phyloP scores from a whole-genome alignment of 2,113 vertebrate species.

The Promerops cafer region DNA sequence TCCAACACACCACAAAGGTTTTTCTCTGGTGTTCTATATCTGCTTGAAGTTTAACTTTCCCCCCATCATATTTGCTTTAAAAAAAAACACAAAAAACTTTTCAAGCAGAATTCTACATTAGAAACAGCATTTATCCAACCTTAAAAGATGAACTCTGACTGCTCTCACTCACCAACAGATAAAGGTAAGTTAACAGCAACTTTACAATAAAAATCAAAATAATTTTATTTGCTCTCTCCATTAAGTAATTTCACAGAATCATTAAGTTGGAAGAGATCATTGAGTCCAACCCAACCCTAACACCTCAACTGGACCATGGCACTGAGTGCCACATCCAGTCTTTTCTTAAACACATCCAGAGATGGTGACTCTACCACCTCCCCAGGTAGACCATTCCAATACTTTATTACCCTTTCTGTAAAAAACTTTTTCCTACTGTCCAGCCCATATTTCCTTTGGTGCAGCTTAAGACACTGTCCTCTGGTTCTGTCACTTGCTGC shows the following conservation, averaged over 20 bases:
- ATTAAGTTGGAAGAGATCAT: too few species aligned
- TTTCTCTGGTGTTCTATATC: background rate
- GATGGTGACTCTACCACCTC: too few species aligned
- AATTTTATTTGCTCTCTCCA: background rate
- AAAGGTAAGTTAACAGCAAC: background rate
- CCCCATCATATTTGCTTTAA: fast-evolving
- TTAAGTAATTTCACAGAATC: background rate
- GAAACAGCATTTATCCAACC: background rate
- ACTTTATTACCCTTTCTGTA: too few species aligned
- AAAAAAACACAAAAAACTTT: background rate
- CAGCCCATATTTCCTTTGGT: too few species aligned
- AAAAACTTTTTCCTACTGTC: too few species aligned
- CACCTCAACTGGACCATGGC: too few species aligned
- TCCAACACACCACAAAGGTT: background rate
- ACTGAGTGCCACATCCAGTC: too few species aligned
- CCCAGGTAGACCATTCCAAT: too few species aligned
- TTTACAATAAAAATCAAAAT: background rate
- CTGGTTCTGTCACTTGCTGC: too few species aligned
- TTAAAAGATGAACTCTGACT: background rate
- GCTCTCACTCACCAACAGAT: background rate
- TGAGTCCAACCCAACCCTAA: too few species aligned
- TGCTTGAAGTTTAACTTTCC: background rate
- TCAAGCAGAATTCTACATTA: background rate
- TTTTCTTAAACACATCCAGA: too few species aligned
- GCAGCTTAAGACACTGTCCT: too few species aligned